Conservation (phyloP, 1,140 invertebrate species). For the Leptoteleia sp. region DNA sequence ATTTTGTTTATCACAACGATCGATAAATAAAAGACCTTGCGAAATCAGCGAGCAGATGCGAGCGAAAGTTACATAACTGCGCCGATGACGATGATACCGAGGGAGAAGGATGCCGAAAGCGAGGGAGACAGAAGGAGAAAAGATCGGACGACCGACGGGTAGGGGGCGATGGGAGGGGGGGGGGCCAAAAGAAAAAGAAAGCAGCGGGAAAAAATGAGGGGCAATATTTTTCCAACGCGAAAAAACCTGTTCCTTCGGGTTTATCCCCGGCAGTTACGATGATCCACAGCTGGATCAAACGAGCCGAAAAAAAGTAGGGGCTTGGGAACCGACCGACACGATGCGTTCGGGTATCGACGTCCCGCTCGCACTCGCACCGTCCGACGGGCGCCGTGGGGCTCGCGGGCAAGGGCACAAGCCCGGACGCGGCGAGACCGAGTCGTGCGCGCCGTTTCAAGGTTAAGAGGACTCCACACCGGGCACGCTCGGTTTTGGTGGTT, state of each 20-base stretch:
- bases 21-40: constrained; percentile 51
- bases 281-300: constrained; percentile 67
- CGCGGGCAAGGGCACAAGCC: constrained; percentile 41
- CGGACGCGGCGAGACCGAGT: constrained; percentile 25
- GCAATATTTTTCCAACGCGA: constrained; percentile 58
- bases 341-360: constrained; percentile 39
- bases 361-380: constrained; percentile 25
- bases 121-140: neutral
- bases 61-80: constrained; percentile 39
- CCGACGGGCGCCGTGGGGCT: constrained; percentile 12
- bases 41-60: constrained; percentile 41
- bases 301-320: constrained; percentile 61
- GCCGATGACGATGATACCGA: neutral
- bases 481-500: constrained; percentile 16
- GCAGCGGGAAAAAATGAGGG: constrained; percentile 48
- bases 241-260: constrained; percentile 62
- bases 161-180: too few relatives aligned
- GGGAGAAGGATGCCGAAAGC: neutral
- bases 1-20: constrained; percentile 46
- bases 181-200: constrained; percentile 30
- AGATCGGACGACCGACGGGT: too few relatives aligned
- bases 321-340: constrained; percentile 52
- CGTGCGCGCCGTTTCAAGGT: constrained; percentile 49
- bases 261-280: constrained; percentile 61
- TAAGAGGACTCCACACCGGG: constrained; percentile 49